These are phyloP conservation scores for Carcinoscorpius rotundicauda DNA, from an alignment of 1,140 invertebrate species.

Conservation along the genomic window DNA sequence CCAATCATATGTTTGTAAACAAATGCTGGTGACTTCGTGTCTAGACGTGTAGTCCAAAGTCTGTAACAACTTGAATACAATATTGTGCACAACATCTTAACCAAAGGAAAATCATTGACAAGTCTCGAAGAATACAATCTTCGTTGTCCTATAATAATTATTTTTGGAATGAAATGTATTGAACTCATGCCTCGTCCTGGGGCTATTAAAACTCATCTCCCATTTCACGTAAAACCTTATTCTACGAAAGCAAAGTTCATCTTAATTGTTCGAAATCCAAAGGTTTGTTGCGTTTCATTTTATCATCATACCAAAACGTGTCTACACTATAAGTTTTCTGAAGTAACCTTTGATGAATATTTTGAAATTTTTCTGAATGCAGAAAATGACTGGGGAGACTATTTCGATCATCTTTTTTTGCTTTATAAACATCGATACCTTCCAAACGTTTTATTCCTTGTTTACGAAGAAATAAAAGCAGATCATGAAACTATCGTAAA, in stretches of 20 bases:
- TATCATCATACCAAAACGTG: no score
- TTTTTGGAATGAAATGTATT: constrained; percentile 6
- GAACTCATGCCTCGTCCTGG: neutral
- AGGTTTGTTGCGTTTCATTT: no score
- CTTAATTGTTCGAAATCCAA: constrained; percentile 67
- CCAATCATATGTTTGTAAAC: no score
- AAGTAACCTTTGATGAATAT: constrained; percentile 14
- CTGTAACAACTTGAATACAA: no score
- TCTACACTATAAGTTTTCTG: constrained; percentile 12
- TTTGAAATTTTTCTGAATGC: constrained; percentile 18
- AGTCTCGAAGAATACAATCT: no score
- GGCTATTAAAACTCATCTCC: constrained; percentile 57
- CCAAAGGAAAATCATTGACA: no score
- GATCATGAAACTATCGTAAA: no score
- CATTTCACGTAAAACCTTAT: constrained; percentile 48
- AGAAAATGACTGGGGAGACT: neutral
- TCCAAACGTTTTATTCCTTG: constrained; percentile 24
- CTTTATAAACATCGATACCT: no score
- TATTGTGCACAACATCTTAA: no score
- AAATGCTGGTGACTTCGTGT: no score
- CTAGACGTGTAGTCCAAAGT: no score
- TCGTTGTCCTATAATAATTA: no score
- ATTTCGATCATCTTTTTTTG: constrained; percentile 29
- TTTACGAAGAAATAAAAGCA: constrained; percentile 23
- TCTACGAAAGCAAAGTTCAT: constrained; percentile 27